Evolutionary conservation across 1,140 invertebrate genomes (phyloP).

Genomic region (Pachyrhynchus sulphureomaculatus): DNA sequence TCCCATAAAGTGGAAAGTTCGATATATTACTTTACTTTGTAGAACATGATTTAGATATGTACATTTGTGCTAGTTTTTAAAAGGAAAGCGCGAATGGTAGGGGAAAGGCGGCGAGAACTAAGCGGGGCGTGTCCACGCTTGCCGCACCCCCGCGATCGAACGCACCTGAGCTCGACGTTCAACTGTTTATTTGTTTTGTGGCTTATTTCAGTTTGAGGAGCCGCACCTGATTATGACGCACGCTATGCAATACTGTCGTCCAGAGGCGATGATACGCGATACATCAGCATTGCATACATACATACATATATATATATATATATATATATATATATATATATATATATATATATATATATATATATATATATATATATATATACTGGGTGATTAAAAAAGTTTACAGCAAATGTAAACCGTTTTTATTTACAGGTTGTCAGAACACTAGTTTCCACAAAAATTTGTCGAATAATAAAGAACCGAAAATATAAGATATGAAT

Average conservation of each 20-base stretch:
- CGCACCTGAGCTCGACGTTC: conserved; percentile 40
- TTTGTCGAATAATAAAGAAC: too few relatives aligned
- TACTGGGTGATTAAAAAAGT: too few relatives aligned
- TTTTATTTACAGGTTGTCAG: too few relatives aligned
- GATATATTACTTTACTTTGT: conserved; percentile 25
- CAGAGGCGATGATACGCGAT: neutral
- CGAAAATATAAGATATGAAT: too few relatives aligned
- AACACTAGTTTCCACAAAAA: too few relatives aligned
- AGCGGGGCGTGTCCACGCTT: conserved; percentile 37
- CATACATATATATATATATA: too few relatives aligned
- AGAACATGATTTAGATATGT: conserved; percentile 40
- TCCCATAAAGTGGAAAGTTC: conserved; percentile 17
- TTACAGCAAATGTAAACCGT: too few relatives aligned
- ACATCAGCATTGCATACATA: too few relatives aligned
- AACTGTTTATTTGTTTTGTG: conserved; percentile 34
- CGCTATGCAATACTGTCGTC: conserved; percentile 1
- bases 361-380: too few relatives aligned
- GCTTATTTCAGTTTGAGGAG: conserved; percentile 32
- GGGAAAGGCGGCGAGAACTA: conserved; percentile 39
- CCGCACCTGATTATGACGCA: conserved; percentile 31
- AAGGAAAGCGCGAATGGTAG: conserved; percentile 32
- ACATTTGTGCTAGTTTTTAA: conserved; percentile 41
- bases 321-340: too few relatives aligned
- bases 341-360: too few relatives aligned
- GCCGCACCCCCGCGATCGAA: conserved; percentile 44